Base-by-base conservation (phyloP, 2,888 invertebrate species). In the Stenodema calcarata region DNA sequence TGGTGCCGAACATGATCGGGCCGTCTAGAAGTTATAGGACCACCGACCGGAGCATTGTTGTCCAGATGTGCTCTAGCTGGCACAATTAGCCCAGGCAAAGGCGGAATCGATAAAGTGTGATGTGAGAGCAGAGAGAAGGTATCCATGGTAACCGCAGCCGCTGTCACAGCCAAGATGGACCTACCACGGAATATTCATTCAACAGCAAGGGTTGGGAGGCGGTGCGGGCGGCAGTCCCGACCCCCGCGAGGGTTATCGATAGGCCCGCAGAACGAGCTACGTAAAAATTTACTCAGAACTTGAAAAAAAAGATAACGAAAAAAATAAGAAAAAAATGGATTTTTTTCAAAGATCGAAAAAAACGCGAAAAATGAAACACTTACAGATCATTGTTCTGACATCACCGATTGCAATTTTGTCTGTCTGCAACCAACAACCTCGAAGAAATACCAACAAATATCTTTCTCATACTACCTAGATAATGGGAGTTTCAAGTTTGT, bases 21-120 rank as follows among this genome's bases (percentile, higher is more conserved):
- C 23, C 62, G 7, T 62, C 9, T 11, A 23, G 23, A 62, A 23
- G 62, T 62, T 23, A 23, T 62, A 18, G 27, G 62, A 18, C 62
- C 62, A 23, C 62, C 62, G 62, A 35, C n/a, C 73, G 78, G 23
- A 42, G 44, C 41, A 78, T 78, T 78, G 78, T 78, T 78, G 78
- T 78, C 78, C 78, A 78, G 44, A 78, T 78, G 78, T 78, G 78
- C 78, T 42, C 78, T 42, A 78, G 78, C 78, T 78, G 41, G 78
- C 44, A 44, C 78, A 78, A 78, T 78, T 44, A 78, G 62, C 82
- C 42, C 62, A 41, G 69, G 82, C 82, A 54, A 82, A 82, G 82
- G 82, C 82, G 84, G 75, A 84, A 84, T 84, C 84, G 73, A 84
- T 84, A 84, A 84, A 84, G 84, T 84, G 76, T 84, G 84, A 84